A percentile compares a stretch with the other conserved stretches of the same genome.
These are phyloP conservation scores for Epinephelus malabaricus DNA, from an alignment of 2,797 vertebrate genomes.

Conservation along the genomic window DNA sequence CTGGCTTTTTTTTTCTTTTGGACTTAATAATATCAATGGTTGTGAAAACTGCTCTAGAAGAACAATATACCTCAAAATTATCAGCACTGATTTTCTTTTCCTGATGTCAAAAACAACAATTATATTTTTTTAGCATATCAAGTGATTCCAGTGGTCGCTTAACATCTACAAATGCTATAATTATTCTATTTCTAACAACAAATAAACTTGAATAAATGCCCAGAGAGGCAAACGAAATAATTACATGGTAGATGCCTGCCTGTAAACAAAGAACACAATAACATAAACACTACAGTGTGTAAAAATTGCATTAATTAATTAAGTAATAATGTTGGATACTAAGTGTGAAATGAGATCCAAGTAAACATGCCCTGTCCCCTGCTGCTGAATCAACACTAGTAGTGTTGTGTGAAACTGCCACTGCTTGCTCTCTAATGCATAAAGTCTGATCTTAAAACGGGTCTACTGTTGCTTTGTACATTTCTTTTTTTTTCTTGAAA, in stretches of 20 bases:
- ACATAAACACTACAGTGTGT: slow-evolving; percentile 4
- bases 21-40: neutral
- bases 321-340: slow-evolving; percentile 26
- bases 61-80: neutral
- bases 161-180: slow-evolving; percentile 21
- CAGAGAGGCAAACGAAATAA: slow-evolving; percentile 24
- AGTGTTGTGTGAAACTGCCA: slow-evolving; percentile 10
- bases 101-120: neutral
- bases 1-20: neutral
- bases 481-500: neutral
- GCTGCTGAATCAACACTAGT: slow-evolving; percentile 11
- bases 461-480: neutral
- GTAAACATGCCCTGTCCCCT: slow-evolving; percentile 20
- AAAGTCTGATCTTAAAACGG: neutral
- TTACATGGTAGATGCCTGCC: slow-evolving; percentile 30
- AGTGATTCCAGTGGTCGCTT: slow-evolving; percentile 5
- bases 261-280: slow-evolving; percentile 23
- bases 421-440: neutral
- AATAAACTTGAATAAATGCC: slow-evolving; percentile 33
- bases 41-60: neutral
- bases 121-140: neutral
- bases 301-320: slow-evolving; percentile 31
- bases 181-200: slow-evolving; percentile 26
- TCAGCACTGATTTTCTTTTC: neutral
- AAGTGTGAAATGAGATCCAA: slow-evolving; percentile 39